phyloP scores from a whole-genome alignment of 1,140 invertebrate species.

The Chionoecetes opilio region DNA sequence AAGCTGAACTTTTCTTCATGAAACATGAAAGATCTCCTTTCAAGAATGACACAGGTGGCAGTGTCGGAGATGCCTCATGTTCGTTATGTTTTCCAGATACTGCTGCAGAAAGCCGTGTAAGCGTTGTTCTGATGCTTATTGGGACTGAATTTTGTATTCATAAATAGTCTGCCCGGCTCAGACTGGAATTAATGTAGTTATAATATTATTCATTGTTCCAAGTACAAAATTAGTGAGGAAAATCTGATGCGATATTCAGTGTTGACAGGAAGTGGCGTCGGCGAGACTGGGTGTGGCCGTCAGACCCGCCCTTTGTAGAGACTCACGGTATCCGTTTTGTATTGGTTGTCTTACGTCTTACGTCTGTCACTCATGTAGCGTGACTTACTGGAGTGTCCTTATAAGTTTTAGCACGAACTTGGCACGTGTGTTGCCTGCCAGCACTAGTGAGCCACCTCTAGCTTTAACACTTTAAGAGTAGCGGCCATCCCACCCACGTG shows the following conservation, averaged over 20 bases:
- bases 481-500: slow-evolving; percentile 51
- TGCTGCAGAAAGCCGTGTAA: not conserved
- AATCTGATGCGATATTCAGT: not conserved
- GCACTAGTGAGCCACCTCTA: slow-evolving; percentile 51
- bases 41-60: too few species aligned
- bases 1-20: not conserved
- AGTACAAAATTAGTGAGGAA: slow-evolving; percentile 13
- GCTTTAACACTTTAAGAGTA: slow-evolving; percentile 73
- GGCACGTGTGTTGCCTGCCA: not conserved
- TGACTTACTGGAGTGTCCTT: slow-evolving; percentile 62
- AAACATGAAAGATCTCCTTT: not conserved
- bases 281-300: not conserved
- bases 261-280: not conserved
- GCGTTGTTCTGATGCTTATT: not conserved
- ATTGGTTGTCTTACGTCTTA: slow-evolving; percentile 38
- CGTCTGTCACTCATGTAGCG: not conserved
- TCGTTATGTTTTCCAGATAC: not conserved
- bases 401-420: slow-evolving; percentile 32
- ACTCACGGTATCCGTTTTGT: not conserved
- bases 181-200: not conserved
- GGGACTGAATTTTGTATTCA: not conserved
- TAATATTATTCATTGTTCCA: not conserved
- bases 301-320: not conserved
- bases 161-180: not conserved
- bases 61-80: not conserved